phyloP scores from a whole-genome alignment of 2,113 vertebrate species.

The Setophaga coronata region DNA sequence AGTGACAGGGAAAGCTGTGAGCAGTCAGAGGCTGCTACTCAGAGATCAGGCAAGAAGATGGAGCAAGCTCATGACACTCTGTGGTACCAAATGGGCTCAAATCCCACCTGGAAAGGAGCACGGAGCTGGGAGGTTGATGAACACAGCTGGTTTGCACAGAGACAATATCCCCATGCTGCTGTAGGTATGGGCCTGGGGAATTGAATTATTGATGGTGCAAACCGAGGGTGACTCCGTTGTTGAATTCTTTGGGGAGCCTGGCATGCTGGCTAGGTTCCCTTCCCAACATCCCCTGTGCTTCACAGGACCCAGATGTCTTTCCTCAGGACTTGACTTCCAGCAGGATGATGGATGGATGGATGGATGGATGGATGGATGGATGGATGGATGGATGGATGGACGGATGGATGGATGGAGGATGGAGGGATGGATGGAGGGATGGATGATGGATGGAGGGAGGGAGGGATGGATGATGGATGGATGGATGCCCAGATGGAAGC shows the following conservation, averaged over 20 bases:
- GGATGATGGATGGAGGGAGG: too few species aligned
- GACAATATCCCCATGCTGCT: background rate
- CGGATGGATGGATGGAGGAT: background rate
- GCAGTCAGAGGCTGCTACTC: background rate
- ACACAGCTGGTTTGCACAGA: background rate
- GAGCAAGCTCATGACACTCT: background rate
- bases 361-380: background rate
- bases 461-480: background rate
- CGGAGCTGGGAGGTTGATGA: rapidly evolving
- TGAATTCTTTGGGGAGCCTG: background rate
- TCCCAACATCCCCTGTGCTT: background rate
- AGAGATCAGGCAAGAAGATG: background rate
- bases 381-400: background rate
- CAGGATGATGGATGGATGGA: background rate
- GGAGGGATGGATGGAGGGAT: background rate
- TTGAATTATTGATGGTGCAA: rapidly evolving
- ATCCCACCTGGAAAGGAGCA: rapidly evolving
- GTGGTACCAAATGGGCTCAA: rapidly evolving
- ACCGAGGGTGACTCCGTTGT: background rate
- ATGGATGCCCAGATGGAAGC: background rate
- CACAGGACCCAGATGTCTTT: background rate
- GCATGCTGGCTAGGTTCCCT: rapidly evolving
- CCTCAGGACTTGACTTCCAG: rapidly evolving
- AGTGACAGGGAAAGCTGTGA: background rate
- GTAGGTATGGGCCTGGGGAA: background rate